Conservation (phyloP, 2,797 vertebrate species). For the Neostethus bicornis region DNA sequence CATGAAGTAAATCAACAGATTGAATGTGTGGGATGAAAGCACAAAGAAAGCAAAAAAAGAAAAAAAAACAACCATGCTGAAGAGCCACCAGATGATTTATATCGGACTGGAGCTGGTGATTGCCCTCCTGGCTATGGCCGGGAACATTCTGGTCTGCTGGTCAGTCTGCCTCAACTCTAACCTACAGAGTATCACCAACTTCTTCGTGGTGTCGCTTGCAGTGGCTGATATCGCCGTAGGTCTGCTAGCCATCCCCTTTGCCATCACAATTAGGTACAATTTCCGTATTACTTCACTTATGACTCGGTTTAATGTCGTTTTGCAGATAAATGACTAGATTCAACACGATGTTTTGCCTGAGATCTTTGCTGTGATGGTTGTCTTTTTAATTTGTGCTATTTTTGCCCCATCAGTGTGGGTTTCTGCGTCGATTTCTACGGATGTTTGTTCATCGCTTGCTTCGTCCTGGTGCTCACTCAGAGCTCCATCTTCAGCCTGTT, state of each 20-base stretch:
- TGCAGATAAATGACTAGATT: slow-evolving; percentile 6
- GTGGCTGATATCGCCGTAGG: slow-evolving; percentile 95
- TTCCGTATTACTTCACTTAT: slow-evolving; percentile 5
- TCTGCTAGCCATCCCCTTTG: slow-evolving; percentile 94
- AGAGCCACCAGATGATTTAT: slow-evolving; percentile 80
- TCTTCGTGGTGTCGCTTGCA: slow-evolving; percentile 94
- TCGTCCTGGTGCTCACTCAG: slow-evolving; percentile 95
- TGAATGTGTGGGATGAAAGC: slow-evolving; percentile 56
- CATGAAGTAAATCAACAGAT: slow-evolving; percentile 32
- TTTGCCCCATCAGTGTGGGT: slow-evolving; percentile 82
- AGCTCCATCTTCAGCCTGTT: slow-evolving; percentile 98
- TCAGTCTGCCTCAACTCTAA: slow-evolving; percentile 94
- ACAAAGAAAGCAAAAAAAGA: slow-evolving; percentile 36
- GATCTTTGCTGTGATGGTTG: neutral
- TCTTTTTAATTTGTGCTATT: slow-evolving; percentile 7
- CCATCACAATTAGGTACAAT: slow-evolving; percentile 83
- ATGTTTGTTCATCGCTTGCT: slow-evolving; percentile 97
- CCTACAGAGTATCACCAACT: slow-evolving; percentile 97
- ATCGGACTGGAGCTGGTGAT: slow-evolving; percentile 92
- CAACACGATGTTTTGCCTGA: neutral
- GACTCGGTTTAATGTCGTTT: neutral
- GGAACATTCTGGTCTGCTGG: slow-evolving; percentile 96
- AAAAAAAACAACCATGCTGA: slow-evolving; percentile 78
- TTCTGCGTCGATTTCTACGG: slow-evolving; percentile 92
- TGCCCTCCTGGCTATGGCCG: slow-evolving; percentile 88